Conservation (phyloP, 1,140 invertebrate species). For the Argopecten irradians region DNA sequence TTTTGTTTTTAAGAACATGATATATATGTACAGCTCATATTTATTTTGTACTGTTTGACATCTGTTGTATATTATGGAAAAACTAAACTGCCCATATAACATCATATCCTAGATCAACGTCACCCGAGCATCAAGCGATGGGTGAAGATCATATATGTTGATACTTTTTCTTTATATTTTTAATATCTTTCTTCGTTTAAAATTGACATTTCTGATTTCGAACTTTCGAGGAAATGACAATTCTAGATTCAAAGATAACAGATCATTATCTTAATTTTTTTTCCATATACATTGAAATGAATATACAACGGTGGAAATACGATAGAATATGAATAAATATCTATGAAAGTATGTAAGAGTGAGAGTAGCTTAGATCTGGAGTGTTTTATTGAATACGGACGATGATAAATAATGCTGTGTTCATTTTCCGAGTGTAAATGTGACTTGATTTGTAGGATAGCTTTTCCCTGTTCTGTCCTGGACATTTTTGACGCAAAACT, state of each 20-base stretch:
- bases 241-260: no score
- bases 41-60: neutral
- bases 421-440: conserved; percentile 22
- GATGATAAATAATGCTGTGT: conserved; percentile 6
- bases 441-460: neutral
- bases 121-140: no score
- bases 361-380: neutral
- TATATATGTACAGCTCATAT: neutral
- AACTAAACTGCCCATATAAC: neutral
- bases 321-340: no score
- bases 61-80: neutral
- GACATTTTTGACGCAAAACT: no score
- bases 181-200: no score
- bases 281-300: no score
- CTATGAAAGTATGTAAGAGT: neutral
- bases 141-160: no score
- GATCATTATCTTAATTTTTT: no score
- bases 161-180: no score
- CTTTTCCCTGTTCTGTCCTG: neutral
- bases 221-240: conserved; percentile 1
- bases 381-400: neutral
- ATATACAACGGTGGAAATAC: no score
- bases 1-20: neutral
- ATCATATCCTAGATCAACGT: no score
- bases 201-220: neutral